Percentiles rank a stretch among this genome's conserved stretches.
These are phyloP conservation scores for Drosophila heteroneura DNA, from an alignment of 2,888 invertebrate species.

Conservation along the genomic window DNA sequence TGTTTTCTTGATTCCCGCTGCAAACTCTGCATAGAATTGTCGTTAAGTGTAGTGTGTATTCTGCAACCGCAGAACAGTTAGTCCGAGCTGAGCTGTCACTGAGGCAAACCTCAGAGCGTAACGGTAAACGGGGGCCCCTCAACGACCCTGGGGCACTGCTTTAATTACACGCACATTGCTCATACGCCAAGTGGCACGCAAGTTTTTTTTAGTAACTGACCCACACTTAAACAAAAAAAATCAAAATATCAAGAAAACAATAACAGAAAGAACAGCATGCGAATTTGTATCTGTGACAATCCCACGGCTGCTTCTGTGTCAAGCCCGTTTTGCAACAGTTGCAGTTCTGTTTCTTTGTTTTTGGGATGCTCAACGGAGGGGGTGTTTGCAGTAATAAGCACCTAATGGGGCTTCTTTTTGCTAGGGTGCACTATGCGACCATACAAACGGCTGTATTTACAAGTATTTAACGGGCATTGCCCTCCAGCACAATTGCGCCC, in stretches of 20 bases:
- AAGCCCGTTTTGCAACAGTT: slow-evolving; percentile 65
- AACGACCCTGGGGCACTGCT: slow-evolving; percentile 44
- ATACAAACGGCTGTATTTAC: background rate
- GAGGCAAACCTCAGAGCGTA: slow-evolving; percentile 52
- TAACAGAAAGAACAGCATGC: slow-evolving; percentile 27
- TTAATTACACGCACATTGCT: slow-evolving; percentile 60
- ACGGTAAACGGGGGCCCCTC: slow-evolving; percentile 46
- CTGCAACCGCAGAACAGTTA: slow-evolving; percentile 45
- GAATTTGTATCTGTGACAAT: slow-evolving; percentile 57
- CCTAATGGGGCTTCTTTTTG: slow-evolving; percentile 72
- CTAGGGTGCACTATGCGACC: slow-evolving; percentile 22
- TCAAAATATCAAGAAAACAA: slow-evolving; percentile 1
- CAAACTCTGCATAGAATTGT: background rate
- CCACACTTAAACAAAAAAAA: slow-evolving; percentile 17
- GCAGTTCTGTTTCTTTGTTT: slow-evolving; percentile 25
- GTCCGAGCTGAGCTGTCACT: slow-evolving; percentile 41
- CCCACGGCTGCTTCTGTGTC: slow-evolving; percentile 62
- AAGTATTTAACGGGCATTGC: slow-evolving; percentile 54
- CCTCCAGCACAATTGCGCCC: slow-evolving; percentile 77
- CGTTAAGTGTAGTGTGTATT: slow-evolving; percentile 9
- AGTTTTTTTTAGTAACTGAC: slow-evolving; percentile 31
- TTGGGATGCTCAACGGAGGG: background rate
- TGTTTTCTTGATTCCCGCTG: background rate
- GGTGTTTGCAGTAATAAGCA: slow-evolving; percentile 61
- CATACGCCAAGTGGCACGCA: slow-evolving; percentile 45